Evolutionary conservation across 2,888 invertebrate genomes (phyloP).

Genomic region (Steinernema hermaphroditum): DNA sequence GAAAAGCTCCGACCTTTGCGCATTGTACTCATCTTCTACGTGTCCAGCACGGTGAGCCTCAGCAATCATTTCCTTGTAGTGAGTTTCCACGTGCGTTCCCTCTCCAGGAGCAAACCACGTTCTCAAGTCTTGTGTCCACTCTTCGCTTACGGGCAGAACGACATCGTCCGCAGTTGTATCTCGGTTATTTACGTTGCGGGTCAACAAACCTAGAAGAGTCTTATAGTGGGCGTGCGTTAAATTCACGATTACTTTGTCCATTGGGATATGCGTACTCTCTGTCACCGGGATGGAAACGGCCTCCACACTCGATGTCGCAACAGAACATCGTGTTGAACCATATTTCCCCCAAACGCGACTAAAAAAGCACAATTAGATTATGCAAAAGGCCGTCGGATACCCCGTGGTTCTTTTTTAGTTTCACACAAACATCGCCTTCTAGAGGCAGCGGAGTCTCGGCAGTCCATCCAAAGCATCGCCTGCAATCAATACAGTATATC

Average conservation of each 20-base stretch:
- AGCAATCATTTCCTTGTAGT: constrained; percentile 49
- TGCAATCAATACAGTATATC: no score
- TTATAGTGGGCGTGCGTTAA: not conserved
- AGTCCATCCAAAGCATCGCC: constrained; percentile 61
- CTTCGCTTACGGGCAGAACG: constrained; percentile 27
- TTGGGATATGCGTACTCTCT: constrained; percentile 54
- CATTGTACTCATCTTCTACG: constrained; percentile 30
- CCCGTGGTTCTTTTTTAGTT: not conserved
- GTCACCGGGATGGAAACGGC: constrained; percentile 48
- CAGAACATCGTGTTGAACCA: constrained; percentile 99
- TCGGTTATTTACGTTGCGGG: not conserved
- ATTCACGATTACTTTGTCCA: not conserved
- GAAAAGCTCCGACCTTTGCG: not conserved
- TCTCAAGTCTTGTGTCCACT: constrained; percentile 18
- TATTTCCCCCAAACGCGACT: constrained; percentile 74
- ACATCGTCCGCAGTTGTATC: constrained; percentile 23
- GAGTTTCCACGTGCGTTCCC: constrained; percentile 52
- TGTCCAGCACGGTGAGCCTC: constrained; percentile 39
- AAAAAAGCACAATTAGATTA: no score
- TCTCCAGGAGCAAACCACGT: constrained; percentile 47
- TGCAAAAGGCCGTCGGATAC: no score
- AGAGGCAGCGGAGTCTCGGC: constrained; percentile 62
- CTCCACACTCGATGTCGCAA: constrained; percentile 53
- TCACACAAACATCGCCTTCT: constrained; percentile 84
- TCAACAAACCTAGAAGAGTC: not conserved